phyloP scores from a whole-genome alignment of 1,140 invertebrate genomes.

The Microplitis mediator region DNA sequence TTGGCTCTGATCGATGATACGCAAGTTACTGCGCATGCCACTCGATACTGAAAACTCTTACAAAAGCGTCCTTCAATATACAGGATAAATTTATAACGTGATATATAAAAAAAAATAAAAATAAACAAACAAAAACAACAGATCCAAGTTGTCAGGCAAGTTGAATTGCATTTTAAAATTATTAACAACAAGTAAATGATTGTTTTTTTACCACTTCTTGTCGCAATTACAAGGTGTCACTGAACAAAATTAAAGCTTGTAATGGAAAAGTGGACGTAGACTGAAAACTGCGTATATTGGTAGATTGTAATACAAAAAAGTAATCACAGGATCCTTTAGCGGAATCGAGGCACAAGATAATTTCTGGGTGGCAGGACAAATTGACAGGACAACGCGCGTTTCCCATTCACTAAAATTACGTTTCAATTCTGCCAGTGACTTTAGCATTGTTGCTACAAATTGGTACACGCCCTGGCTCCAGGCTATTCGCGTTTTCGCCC shows the following conservation, averaged over 20 bases:
- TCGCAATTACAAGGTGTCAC: too few relatives aligned
- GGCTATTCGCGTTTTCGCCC: slow-evolving; percentile 26
- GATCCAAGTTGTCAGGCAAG: too few relatives aligned
- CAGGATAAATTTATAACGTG: background rate
- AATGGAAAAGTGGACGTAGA: background rate
- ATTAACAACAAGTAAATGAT: too few relatives aligned
- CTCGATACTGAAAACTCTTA: background rate
- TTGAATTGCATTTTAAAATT: too few relatives aligned
- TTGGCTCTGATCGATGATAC: background rate
- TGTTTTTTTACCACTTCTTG: too few relatives aligned
- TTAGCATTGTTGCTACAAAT: slow-evolving; percentile 61
- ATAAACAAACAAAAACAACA: background rate
- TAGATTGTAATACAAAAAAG: background rate
- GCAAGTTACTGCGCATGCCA: background rate
- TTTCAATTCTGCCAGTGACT: slow-evolving; percentile 61
- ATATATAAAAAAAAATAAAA: background rate
- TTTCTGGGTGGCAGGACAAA: slow-evolving; percentile 56
- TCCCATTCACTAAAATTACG: slow-evolving; percentile 61
- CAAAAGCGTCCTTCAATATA: background rate
- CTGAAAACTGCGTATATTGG: background rate
- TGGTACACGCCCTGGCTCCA: slow-evolving; percentile 59
- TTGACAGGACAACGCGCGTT: slow-evolving; percentile 60
- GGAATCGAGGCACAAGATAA: slow-evolving; percentile 49
- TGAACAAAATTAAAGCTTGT: too few relatives aligned
- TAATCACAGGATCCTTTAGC: background rate